Conservation (phyloP, 2,888 invertebrate genomes). For the Amaurobius ferox region DNA sequence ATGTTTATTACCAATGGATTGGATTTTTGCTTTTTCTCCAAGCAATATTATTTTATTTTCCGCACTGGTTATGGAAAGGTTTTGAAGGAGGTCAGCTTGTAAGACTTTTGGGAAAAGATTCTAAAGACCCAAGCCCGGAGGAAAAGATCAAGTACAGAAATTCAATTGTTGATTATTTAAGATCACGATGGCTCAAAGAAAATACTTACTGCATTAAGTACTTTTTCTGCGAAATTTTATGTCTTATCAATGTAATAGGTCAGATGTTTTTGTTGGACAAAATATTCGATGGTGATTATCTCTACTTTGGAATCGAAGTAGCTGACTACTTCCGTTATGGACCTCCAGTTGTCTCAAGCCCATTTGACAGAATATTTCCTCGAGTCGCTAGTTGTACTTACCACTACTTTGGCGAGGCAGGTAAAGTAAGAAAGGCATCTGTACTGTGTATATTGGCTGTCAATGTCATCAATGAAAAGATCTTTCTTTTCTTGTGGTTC, state of each 20-base stretch:
- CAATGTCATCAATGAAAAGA: slow-evolving; percentile 75
- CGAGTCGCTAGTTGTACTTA: slow-evolving; percentile 74
- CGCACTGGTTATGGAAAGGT: slow-evolving; percentile 96
- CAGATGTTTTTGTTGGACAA: slow-evolving; percentile 76
- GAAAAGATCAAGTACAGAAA: slow-evolving; percentile 96
- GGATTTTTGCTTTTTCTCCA: slow-evolving; percentile 97
- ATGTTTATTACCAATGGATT: slow-evolving; percentile 95
- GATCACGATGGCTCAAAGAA: slow-evolving; percentile 88
- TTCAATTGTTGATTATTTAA: slow-evolving; percentile 91
- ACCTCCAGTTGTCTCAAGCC: slow-evolving; percentile 83
- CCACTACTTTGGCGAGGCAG: slow-evolving; percentile 72
- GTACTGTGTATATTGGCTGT: slow-evolving; percentile 74
- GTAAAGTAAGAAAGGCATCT: slow-evolving; percentile 72
- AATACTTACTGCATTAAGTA: slow-evolving; percentile 42
- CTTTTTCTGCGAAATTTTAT: slow-evolving; percentile 72
- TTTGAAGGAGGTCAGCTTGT: slow-evolving; percentile 67
- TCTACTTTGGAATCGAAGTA: slow-evolving; percentile 68
- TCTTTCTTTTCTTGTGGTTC: slow-evolving; percentile 75
- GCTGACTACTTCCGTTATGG: slow-evolving; percentile 86
- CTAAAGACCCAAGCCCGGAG: slow-evolving; percentile 83
- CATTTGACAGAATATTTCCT: slow-evolving; percentile 73
- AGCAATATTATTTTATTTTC: slow-evolving; percentile 96
- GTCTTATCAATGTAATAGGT: slow-evolving; percentile 77
- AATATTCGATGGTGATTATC: slow-evolving; percentile 64
- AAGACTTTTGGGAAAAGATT: slow-evolving; percentile 79